A percentile compares a stretch with the other conserved stretches of the same genome.
Evolutionary conservation across 1,140 invertebrate species (phyloP).

Genomic region (Zaprionus davidi): DNA sequence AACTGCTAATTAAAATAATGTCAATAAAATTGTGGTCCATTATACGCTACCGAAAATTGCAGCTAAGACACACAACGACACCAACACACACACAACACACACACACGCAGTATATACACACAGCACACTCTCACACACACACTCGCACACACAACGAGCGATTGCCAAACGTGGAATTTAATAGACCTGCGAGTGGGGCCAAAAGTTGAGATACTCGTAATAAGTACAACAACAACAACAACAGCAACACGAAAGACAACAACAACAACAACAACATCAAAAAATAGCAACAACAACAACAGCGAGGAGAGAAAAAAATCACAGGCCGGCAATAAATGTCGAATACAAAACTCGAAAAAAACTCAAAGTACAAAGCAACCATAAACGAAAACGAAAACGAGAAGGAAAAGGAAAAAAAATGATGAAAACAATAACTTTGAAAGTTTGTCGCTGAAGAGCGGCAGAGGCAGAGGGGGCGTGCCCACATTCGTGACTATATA

Average conservation of each 20-base stretch:
- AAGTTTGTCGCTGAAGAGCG: constrained; percentile 45
- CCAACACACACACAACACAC: constrained; percentile 9
- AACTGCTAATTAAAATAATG: constrained; percentile 83
- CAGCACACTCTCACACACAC: constrained; percentile 6
- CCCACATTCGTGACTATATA: constrained; percentile 20
- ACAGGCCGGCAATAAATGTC: constrained; percentile 75
- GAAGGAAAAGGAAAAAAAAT: constrained; percentile 23
- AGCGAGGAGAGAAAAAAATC: constrained; percentile 59
- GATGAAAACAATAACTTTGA: constrained; percentile 78
- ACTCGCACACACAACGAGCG: constrained; percentile 35
- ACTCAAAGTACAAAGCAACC: constrained; percentile 76
- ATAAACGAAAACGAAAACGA: constrained; percentile 66
- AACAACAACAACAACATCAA: constrained; percentile 22
- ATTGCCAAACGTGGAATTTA: constrained; percentile 77
- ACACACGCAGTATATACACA: not conserved
- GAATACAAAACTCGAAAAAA: constrained; percentile 44
- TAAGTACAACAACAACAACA: constrained; percentile 32
- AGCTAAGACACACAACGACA: constrained; percentile 44
- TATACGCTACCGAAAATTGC: constrained; percentile 77
- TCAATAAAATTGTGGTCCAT: constrained; percentile 83
- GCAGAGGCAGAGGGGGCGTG: not conserved
- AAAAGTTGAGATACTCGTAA: constrained; percentile 70
- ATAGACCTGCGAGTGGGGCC: constrained; percentile 66
- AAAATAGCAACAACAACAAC: constrained; percentile 19
- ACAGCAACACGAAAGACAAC: constrained; percentile 24